These are phyloP conservation scores for Pentalonia nigronervosa DNA, from an alignment of 1,140 invertebrate genomes.

Conservation along the genomic window DNA sequence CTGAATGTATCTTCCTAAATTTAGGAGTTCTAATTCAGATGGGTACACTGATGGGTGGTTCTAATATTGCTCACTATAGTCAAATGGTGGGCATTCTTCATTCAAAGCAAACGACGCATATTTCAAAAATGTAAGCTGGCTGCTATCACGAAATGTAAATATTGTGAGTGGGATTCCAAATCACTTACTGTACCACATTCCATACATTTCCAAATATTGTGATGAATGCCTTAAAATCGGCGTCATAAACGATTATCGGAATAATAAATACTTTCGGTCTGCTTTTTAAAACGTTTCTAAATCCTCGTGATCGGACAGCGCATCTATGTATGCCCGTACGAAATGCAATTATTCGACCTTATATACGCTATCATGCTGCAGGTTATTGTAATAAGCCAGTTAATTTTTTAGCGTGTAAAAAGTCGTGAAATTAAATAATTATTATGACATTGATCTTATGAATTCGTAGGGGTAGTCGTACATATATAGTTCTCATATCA, in stretches of 20 bases:
- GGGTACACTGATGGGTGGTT: too few species aligned
- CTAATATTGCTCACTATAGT: not conserved
- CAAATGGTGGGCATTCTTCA: not conserved
- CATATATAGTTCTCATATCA: not conserved
- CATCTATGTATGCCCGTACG: too few species aligned
- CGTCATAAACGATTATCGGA: not conserved
- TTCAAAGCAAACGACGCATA: not conserved
- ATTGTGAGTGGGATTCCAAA: too few species aligned
- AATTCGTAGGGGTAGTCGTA: too few species aligned
- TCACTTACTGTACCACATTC: not conserved
- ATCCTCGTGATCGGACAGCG: not conserved
- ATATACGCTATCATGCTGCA: too few species aligned
- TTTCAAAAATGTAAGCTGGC: not conserved
- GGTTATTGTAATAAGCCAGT: too few species aligned
- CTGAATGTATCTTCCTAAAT: not conserved
- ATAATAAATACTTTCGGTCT: not conserved
- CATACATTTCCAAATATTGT: not conserved
- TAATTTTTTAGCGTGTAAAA: not conserved
- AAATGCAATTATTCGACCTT: too few species aligned
- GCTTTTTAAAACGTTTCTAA: not conserved
- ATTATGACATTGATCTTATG: not conserved
- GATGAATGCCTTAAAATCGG: not conserved
- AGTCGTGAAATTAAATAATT: not conserved
- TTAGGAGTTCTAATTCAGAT: not conserved
- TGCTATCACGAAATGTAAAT: not conserved